Evolutionary conservation across 1,140 invertebrate genomes (phyloP).

Genomic region (Lineus longissimus): DNA sequence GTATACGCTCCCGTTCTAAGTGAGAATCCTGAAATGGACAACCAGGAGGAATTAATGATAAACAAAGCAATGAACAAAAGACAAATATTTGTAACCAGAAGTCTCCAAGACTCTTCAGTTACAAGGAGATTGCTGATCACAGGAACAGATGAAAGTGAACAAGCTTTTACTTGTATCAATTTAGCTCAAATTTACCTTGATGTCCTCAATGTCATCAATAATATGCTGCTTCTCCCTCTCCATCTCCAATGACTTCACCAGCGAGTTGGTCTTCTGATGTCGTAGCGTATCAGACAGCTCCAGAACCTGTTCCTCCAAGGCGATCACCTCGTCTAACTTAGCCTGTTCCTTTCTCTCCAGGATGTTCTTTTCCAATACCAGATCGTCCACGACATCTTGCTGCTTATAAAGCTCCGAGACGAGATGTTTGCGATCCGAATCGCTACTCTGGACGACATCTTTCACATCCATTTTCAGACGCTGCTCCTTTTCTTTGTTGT

Average conservation of each 20-base stretch:
- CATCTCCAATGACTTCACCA: not conserved
- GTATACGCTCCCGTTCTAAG: not conserved
- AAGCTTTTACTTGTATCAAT: no score
- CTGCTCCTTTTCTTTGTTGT: slow-evolving; percentile 32
- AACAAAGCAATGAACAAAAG: no score
- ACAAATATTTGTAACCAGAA: no score
- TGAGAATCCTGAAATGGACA: not conserved
- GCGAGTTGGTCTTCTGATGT: not conserved
- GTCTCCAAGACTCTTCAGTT: no score
- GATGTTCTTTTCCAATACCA: slow-evolving; percentile 34
- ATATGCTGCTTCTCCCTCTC: slow-evolving; percentile 2
- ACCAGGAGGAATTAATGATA: no score
- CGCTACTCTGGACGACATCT: slow-evolving; percentile 35
- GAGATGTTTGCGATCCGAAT: slow-evolving; percentile 39
- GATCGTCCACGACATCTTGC: slow-evolving; percentile 42
- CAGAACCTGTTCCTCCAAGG: not conserved
- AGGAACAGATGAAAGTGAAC: no score
- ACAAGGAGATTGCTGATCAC: no score
- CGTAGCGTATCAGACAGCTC: not conserved
- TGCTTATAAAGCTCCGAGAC: slow-evolving; percentile 33
- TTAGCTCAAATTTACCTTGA: not conserved
- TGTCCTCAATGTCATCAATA: not conserved
- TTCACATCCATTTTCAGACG: slow-evolving; percentile 36
- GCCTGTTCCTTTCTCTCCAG: not conserved
- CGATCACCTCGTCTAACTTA: not conserved